phyloP scores from a whole-genome alignment of 2,113 vertebrate genomes.

The Perognathus longimembris region DNA sequence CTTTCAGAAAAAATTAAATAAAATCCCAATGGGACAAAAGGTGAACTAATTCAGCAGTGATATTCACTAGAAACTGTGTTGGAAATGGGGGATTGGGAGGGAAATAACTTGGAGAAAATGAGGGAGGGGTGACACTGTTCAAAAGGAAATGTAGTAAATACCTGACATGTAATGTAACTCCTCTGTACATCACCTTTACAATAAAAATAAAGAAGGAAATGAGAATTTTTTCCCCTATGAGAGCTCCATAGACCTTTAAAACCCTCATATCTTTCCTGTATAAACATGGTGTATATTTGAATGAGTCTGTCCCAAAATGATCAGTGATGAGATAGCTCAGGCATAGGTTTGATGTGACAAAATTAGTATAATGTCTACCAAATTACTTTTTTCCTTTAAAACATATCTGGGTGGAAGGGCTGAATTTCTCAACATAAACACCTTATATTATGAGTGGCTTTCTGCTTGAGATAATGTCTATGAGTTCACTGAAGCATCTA shows the following conservation, averaged over 20 bases:
- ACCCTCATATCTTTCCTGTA: not conserved
- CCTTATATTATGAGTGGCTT: too few relatives aligned
- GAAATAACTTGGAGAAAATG: too few relatives aligned
- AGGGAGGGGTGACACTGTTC: too few relatives aligned
- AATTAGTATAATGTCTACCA: not conserved
- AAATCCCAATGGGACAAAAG: too few relatives aligned
- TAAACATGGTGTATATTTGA: not conserved
- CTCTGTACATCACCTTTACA: too few relatives aligned
- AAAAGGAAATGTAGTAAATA: too few relatives aligned
- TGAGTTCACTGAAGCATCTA: not conserved
- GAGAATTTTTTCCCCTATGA: not conserved
- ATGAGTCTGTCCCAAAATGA: not conserved
- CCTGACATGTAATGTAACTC: too few relatives aligned
- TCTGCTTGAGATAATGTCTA: not conserved
- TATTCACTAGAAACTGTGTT: too few relatives aligned
- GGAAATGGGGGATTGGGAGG: too few relatives aligned
- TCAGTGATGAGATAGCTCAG: not conserved
- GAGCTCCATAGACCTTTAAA: not conserved
- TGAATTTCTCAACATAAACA: not conserved
- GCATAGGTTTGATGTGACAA: not conserved
- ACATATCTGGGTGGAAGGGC: accelerated
- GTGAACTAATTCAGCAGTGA: too few relatives aligned
- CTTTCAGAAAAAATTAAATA: too few relatives aligned
- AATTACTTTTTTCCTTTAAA: not conserved
- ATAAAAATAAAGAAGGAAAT: not conserved